Conservation (phyloP, 2,888 invertebrate genomes). For the Drosophila kuntzei region DNA sequence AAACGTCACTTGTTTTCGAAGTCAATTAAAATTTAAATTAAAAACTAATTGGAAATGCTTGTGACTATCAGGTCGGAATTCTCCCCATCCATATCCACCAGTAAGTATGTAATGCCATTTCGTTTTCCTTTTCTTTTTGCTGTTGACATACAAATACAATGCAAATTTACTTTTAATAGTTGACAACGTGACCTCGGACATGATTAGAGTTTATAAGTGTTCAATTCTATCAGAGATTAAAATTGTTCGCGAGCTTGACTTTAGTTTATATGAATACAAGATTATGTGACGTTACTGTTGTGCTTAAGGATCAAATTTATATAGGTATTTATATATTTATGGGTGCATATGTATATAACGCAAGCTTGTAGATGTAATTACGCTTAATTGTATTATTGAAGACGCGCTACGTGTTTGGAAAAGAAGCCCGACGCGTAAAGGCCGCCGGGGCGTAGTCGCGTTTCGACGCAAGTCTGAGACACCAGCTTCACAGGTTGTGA, state of each 20-base stretch:
- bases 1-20: too few relatives aligned
- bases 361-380: conserved; percentile 41
- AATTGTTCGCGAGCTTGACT: conserved; percentile 45
- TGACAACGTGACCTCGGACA: conserved; percentile 43
- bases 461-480: conserved; percentile 40
- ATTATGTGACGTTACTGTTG: conserved; percentile 43
- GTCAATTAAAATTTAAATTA: not conserved
- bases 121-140: conserved; percentile 78
- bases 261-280: conserved; percentile 22
- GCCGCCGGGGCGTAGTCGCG: conserved; percentile 35
- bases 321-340: conserved; percentile 28
- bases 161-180: conserved; percentile 75
- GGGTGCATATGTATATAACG: conserved; percentile 60
- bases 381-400: conserved; percentile 41
- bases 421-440: conserved; percentile 16
- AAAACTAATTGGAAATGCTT: not conserved
- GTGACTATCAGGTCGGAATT: not conserved
- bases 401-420: conserved; percentile 40
- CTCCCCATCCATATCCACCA: not conserved
- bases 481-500: conserved; percentile 56
- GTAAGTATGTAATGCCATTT: conserved; percentile 31
- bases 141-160: conserved; percentile 82
- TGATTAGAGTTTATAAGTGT: conserved; percentile 40
- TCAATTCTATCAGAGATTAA: conserved; percentile 36
- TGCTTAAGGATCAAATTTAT: conserved; percentile 46